Base-by-base conservation (phyloP, 2,888 invertebrate species). In the Tiliacea citrago region DNA sequence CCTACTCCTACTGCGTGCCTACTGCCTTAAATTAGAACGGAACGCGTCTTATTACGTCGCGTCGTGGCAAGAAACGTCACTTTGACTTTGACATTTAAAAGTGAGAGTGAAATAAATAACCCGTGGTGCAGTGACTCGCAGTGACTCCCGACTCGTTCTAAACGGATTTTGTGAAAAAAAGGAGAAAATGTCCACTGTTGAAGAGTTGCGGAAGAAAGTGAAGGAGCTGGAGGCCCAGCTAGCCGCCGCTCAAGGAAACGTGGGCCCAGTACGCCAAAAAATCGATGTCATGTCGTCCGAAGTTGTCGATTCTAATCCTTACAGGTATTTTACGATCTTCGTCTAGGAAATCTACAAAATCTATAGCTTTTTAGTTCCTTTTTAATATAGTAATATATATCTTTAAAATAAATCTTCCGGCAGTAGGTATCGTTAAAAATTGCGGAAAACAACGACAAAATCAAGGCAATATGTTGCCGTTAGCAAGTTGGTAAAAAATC, bases 261-360 rank as follows among this genome's bases (percentile, higher is more conserved):
- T 91, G 55, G 95, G 91, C 18, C 93, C 95, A 55, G 93, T 88
- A n/a, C 96, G 99, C 73, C 96, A 97, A 86, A 99, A 98, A 97
- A 99, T 99, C 88, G 97, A 97, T 35, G 97, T 98, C 89, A 99
- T 99, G 98, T 99, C 99, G 61, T 97, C 98, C 1, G 99, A 99
- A 97, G 99, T 99, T 16, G 98, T 99, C 18, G 99, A 99, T 96
- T 98, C 99, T 1, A 99, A 99, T 97, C 99, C 99, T 0, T 99
- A 99, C 97, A 99, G 98, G 98, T 98, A 96, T 90, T 90, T 88
- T 58, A 47, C 7, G 29, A 42, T 61, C 78, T 83, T 78, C 62
- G 24, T 72, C 21, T 63, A 29, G 42, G 57, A 81, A 47, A 53
- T 35, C 16, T 65, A 29, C 12, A 10, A 68, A 66, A 51, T 55